Conservation (phyloP, 2,113 vertebrate genomes). For the Dermatemys mawii region DNA sequence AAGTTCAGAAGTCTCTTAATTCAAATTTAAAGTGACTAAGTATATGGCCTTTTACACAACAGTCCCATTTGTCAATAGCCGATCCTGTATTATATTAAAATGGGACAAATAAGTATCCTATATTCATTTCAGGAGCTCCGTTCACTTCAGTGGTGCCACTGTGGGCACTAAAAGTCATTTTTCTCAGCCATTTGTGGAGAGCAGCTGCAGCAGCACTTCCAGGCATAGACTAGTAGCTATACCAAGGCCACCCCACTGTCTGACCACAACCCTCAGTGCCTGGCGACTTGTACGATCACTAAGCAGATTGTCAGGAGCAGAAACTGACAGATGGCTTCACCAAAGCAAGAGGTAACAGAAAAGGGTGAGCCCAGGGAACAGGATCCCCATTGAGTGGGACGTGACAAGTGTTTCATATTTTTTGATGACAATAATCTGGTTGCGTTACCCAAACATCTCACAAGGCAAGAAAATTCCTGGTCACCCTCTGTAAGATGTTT, state of each 20-base stretch:
- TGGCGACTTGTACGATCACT: neutral
- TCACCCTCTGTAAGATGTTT: neutral
- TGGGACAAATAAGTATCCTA: neutral
- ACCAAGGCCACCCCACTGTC: neutral
- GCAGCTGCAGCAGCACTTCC: neutral
- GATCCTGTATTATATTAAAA: neutral
- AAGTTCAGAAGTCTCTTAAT: neutral
- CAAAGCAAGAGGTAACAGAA: neutral
- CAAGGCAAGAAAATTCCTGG: neutral
- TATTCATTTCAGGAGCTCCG: neutral
- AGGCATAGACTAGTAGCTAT: neutral
- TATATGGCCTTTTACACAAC: neutral
- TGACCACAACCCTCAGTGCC: neutral
- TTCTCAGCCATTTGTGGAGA: neutral
- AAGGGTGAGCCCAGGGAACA: neutral
- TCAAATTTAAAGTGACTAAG: neutral
- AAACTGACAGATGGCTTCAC: neutral
- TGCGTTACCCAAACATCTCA: neutral
- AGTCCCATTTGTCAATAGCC: neutral
- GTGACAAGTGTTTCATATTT: neutral
- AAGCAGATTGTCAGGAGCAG: neutral
- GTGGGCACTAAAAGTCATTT: neutral
- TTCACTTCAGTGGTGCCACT: neutral
- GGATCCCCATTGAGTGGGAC: neutral
- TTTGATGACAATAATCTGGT: neutral